Base-by-base conservation (phyloP, 1,140 invertebrate genomes). In the Halesus radiatus region DNA sequence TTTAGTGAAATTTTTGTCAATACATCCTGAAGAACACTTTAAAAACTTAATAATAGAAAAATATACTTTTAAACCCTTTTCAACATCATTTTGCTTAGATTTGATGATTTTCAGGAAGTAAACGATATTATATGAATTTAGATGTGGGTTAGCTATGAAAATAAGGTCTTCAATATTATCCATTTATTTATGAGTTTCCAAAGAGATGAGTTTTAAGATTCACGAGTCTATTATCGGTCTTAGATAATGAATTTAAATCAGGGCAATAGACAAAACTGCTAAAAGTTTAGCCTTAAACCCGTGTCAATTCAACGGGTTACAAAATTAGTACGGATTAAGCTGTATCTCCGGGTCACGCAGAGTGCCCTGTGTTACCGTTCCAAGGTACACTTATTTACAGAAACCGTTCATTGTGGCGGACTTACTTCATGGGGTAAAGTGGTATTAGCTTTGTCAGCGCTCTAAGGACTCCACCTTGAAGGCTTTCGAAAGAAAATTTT, bases 391-490 rank as follows among this genome's bases (percentile, higher is more conserved):
- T 77, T 78, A 70, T 56, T 53, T 58, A 77, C 58, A 70, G 50
- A 53, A 72, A 15, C 20, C 50, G 66, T 78, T 70, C 64, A 78
- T 54, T 68, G 20, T 18, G 29, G 60, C 10, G 58, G 58, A 32
- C 16, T 58, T 20, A 50, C 56, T 32, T n/a, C 32, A 8, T 10
- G 10, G 56, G 52, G 70, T 79, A 79, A 73, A 79, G 66, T 79
- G 23, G 68, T 64, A 73, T 79, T 79, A 79, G 78, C 66, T 50
- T 16, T 53, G 77, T 79, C 78, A 79, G 78, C 78, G 68, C 50
- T 70, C 54, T 18, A 66, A 79, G n/a, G 76, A 70, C 32, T 78
- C 60, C 32, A 50, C 62, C 50, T 54, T 52, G 50, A 37, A 79
- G 45, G 66, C 68, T 64, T 62, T 72, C 53, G 54, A 60, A 56